A percentile compares a stretch with the other conserved stretches of the same genome.
Conservation (phyloP, 2,888 invertebrate species). For the Agonopterix arenella region DNA sequence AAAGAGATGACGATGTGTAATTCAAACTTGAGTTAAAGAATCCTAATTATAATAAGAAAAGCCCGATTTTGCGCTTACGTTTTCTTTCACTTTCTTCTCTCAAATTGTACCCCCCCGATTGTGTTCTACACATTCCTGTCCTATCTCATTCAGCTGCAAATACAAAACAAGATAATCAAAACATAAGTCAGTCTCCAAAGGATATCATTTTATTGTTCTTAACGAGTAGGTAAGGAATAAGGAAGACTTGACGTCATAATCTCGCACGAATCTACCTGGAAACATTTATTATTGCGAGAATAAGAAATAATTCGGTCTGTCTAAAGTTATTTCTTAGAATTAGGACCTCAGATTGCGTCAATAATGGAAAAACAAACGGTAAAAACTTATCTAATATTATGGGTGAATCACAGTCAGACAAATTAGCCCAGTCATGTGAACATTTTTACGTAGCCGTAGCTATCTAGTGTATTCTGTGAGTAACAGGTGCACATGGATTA, state of each 20-base stretch:
- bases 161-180: conserved; percentile 21
- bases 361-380: conserved; percentile 6
- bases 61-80: conserved; percentile 4
- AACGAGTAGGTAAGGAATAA: no score
- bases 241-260: neutral
- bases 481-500: no score
- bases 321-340: neutral
- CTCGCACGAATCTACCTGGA: conserved; percentile 4
- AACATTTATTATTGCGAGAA: neutral
- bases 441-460: no score
- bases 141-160: conserved; percentile 18
- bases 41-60: no score
- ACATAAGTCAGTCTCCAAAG: conserved; percentile 9
- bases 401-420: no score
- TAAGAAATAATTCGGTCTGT: neutral
- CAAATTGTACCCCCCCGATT: conserved; percentile 7
- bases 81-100: neutral
- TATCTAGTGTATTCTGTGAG: no score
- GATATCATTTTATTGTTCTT: conserved; percentile 3
- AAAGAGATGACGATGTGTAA: no score
- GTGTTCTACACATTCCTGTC: neutral
- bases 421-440: no score
- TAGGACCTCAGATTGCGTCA: neutral
- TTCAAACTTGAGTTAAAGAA: no score
- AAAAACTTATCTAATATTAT: neutral